Conservation (phyloP, 2,888 invertebrate genomes). For the Lochmaea capreae region DNA sequence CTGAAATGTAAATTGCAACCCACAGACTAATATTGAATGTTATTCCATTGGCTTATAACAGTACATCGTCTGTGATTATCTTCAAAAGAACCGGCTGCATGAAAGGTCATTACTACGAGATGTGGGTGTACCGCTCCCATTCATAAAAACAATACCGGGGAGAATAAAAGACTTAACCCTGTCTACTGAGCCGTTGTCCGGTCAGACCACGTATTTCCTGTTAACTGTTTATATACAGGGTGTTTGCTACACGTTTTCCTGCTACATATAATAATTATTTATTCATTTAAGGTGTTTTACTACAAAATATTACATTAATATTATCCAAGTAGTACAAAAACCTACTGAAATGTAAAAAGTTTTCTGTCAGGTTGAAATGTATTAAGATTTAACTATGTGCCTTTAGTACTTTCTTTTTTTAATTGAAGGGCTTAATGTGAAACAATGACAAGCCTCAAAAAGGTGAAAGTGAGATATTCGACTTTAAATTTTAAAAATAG, state of each 20-base stretch:
- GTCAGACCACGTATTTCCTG: conserved; percentile 7
- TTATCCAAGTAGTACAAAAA: no score
- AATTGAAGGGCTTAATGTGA: no score
- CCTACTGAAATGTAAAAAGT: no score
- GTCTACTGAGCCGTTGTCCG: conserved; percentile 1
- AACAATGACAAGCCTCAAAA: no score
- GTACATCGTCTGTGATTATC: not conserved
- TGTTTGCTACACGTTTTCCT: not conserved
- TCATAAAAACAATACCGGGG: not conserved
- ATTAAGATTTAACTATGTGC: no score
- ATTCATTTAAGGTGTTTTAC: not conserved
- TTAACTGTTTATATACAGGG: not conserved
- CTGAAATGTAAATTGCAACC: not conserved
- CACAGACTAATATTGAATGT: not conserved
- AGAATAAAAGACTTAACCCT: not conserved
- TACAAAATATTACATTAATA: no score
- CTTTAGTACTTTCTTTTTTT: no score
- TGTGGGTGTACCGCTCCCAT: not conserved
- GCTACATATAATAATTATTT: not conserved
- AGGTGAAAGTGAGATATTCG: no score
- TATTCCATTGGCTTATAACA: not conserved
- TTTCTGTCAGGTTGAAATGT: no score
- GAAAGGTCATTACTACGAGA: conserved; percentile 4
- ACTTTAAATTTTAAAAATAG: no score
- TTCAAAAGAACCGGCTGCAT: not conserved